phyloP scores from a whole-genome alignment of 2,888 invertebrate genomes.

The Helleia helle region DNA sequence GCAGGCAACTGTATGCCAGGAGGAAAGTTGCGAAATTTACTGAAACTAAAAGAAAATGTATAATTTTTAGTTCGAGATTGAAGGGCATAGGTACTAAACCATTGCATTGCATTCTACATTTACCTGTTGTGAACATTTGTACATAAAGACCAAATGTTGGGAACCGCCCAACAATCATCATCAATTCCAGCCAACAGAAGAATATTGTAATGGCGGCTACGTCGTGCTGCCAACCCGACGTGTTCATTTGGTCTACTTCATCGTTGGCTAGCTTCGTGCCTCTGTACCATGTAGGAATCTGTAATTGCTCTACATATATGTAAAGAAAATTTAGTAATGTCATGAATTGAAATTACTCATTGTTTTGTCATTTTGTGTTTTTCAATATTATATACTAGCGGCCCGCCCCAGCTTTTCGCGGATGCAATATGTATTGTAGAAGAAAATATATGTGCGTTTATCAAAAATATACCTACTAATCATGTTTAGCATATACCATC shows the following conservation, averaged over 20 bases:
- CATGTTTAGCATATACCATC: too few species aligned
- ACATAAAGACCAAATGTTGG: constrained; percentile 90
- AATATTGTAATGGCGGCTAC: constrained; percentile 86
- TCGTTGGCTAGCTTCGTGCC: constrained; percentile 22
- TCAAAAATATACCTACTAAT: too few species aligned
- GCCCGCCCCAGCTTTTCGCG: too few species aligned
- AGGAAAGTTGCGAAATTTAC: constrained; percentile 88
- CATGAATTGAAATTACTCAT: too few species aligned
- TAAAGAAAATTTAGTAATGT: too few species aligned
- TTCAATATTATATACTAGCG: too few species aligned
- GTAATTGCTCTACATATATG: too few species aligned
- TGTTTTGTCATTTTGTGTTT: too few species aligned
- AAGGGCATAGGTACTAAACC: too few species aligned
- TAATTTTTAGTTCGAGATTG: not conserved
- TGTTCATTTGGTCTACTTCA: constrained; percentile 40
- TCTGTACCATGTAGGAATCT: constrained; percentile 57
- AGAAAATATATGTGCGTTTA: constrained; percentile 9
- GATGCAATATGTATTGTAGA: too few species aligned
- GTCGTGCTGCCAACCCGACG: constrained; percentile 83
- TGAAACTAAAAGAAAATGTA: constrained; percentile 75
- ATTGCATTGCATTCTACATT: not conserved
- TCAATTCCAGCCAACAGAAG: constrained; percentile 86
- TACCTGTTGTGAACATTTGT: constrained; percentile 89
- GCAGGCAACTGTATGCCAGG: constrained; percentile 84
- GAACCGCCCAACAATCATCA: constrained; percentile 90